These are phyloP conservation scores for Meandrusa payeni DNA, from an alignment of 2,888 invertebrate genomes.

Conservation along the genomic window DNA sequence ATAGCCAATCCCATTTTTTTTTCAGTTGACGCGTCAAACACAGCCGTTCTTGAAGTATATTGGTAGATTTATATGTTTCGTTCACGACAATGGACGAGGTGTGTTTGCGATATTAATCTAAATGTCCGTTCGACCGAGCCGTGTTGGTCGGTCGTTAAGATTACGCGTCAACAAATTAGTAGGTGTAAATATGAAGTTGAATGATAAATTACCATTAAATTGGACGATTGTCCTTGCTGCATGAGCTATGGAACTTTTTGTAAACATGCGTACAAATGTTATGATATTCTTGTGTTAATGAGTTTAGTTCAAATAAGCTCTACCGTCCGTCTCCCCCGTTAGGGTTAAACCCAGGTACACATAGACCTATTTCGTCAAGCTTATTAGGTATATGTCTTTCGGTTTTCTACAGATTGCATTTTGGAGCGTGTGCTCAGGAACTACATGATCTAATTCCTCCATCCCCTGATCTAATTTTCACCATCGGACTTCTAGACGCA, in stretches of 20 bases:
- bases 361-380: too few species aligned
- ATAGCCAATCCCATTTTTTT: slow-evolving; percentile 55
- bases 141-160: slow-evolving; percentile 20
- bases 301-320: too few species aligned
- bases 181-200: slow-evolving; percentile 23
- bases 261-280: background rate
- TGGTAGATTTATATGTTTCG: slow-evolving; percentile 48
- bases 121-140: slow-evolving; percentile 37
- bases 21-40: slow-evolving; percentile 55
- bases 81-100: slow-evolving; percentile 42
- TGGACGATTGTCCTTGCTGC: slow-evolving; percentile 19
- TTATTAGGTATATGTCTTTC: too few species aligned
- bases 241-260: slow-evolving; percentile 1
- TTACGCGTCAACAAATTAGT: slow-evolving; percentile 27
- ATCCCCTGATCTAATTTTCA: too few species aligned
- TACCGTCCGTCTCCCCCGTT: too few species aligned
- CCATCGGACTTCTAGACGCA: too few species aligned
- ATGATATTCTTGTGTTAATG: too few species aligned
- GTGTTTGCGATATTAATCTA: slow-evolving; percentile 44
- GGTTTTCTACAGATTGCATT: too few species aligned
- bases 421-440: too few species aligned
- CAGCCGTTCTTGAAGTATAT: slow-evolving; percentile 48
- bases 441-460: too few species aligned
- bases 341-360: too few species aligned
- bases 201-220: slow-evolving; percentile 26